Conservation (phyloP, 1,140 invertebrate genomes). For the Penaeus vannamei region DNA sequence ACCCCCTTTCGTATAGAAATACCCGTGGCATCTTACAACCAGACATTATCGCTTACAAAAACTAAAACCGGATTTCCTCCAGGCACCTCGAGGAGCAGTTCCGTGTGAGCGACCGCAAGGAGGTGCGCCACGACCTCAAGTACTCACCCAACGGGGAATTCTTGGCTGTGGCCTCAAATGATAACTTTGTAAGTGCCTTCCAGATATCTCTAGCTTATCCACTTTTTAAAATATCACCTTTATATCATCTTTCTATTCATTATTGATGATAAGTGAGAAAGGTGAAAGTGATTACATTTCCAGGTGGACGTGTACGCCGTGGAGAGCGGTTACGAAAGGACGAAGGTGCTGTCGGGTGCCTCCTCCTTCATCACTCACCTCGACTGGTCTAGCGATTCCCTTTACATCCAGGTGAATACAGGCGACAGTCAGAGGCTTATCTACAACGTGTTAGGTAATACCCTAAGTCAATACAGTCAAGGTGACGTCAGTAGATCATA, state of each 20-base stretch:
- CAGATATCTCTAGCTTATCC: no score
- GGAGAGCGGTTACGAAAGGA: constrained; percentile 42
- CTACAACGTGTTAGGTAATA: constrained; percentile 51
- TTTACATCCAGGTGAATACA: constrained; percentile 60
- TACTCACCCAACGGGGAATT: constrained; percentile 60
- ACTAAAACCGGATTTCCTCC: neutral
- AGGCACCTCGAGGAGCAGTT: constrained; percentile 56
- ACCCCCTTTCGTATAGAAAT: no score
- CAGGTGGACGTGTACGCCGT: constrained; percentile 66
- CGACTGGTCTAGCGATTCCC: constrained; percentile 56
- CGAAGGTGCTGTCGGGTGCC: constrained; percentile 45
- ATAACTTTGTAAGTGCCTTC: constrained; percentile 61
- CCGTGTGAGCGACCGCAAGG: constrained; percentile 57
- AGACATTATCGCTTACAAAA: neutral
- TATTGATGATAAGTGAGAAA: no score
- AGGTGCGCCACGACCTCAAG: constrained; percentile 63
- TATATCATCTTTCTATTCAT: neutral
- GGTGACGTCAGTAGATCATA: neutral
- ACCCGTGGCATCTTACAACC: neutral
- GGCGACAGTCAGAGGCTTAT: constrained; percentile 61
- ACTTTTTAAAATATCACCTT: neutral
- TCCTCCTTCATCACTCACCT: constrained; percentile 67
- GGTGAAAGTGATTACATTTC: neutral
- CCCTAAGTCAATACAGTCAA: neutral
- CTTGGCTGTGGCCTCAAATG: constrained; percentile 67